Conservation (phyloP, 2,797 vertebrate genomes). For the Hafferia zeledoni region DNA sequence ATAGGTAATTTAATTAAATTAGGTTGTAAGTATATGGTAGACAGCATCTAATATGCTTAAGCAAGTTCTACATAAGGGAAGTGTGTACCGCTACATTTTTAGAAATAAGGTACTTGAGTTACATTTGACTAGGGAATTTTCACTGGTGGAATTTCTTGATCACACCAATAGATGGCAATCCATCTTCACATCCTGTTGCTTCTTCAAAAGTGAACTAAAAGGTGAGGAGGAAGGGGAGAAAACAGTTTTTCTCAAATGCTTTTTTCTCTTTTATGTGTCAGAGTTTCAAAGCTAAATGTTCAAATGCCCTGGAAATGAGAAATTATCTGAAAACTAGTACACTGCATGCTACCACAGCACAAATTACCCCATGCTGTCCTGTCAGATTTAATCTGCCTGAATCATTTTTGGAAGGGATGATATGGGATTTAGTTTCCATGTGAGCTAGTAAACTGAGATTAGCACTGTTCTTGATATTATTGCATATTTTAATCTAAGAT, state of each 20-base stretch:
- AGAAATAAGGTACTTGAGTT: background rate
- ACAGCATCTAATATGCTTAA: background rate
- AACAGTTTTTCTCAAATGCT: slow-evolving; percentile 32
- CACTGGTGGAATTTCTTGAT: background rate
- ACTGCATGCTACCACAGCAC: slow-evolving; percentile 41
- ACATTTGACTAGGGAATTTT: background rate
- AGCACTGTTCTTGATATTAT: background rate
- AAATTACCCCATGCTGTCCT: slow-evolving; percentile 65
- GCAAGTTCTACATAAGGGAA: background rate
- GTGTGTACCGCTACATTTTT: background rate
- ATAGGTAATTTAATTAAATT: background rate
- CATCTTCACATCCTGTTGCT: background rate
- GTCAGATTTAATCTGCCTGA: slow-evolving; percentile 67
- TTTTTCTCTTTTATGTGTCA: slow-evolving; percentile 44
- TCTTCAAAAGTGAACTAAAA: background rate
- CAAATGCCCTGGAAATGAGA: slow-evolving; percentile 65
- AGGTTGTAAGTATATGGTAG: background rate
- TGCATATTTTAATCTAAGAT: slow-evolving; percentile 19
- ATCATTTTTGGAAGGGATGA: slow-evolving; percentile 56
- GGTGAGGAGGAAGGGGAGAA: background rate
- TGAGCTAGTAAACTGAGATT: slow-evolving; percentile 24
- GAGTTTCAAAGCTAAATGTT: slow-evolving; percentile 62
- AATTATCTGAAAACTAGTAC: slow-evolving; percentile 62
- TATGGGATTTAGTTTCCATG: slow-evolving; percentile 42
- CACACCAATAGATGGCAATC: slow-evolving; percentile 76